These are phyloP conservation scores for Hylaea fasciaria DNA, from an alignment of 2,888 invertebrate species.

Conservation along the genomic window DNA sequence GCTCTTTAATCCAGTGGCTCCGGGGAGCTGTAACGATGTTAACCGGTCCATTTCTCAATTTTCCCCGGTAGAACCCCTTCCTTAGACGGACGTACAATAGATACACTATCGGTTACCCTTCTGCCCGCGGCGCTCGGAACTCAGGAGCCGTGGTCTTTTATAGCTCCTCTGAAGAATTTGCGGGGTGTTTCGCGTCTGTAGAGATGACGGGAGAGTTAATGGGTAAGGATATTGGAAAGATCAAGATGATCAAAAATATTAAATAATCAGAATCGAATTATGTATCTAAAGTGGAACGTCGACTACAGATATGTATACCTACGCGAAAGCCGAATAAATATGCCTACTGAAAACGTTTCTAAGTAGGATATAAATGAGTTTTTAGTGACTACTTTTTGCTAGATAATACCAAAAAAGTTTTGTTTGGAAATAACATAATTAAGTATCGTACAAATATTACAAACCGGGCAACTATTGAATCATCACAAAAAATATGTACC, in stretches of 20 bases:
- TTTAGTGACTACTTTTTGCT: too few relatives aligned
- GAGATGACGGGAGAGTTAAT: conserved; percentile 30
- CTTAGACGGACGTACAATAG: conserved; percentile 73
- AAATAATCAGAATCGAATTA: neutral
- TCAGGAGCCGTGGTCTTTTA: conserved; percentile 71
- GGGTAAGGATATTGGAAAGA: conserved; percentile 9
- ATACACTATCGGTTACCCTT: conserved; percentile 70
- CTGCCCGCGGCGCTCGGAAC: conserved; percentile 68
- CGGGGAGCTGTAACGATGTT: conserved; percentile 80
- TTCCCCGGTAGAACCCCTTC: conserved; percentile 68
- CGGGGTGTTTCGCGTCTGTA: conserved; percentile 51
- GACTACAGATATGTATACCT: too few relatives aligned
- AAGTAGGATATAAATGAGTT: too few relatives aligned
- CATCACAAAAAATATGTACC: too few relatives aligned
- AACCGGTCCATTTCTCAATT: conserved; percentile 85
- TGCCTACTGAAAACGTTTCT: too few relatives aligned
- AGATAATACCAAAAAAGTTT: too few relatives aligned
- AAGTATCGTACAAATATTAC: too few relatives aligned
- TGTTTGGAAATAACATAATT: too few relatives aligned
- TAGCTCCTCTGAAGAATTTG: conserved; percentile 68
- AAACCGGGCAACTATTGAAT: too few relatives aligned
- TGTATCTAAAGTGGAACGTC: neutral
- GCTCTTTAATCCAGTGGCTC: conserved; percentile 69
- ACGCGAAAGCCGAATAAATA: too few relatives aligned
- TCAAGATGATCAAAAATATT: too few relatives aligned